Conservation (phyloP, 2,113 vertebrate species). For the Talpa occidentalis region DNA sequence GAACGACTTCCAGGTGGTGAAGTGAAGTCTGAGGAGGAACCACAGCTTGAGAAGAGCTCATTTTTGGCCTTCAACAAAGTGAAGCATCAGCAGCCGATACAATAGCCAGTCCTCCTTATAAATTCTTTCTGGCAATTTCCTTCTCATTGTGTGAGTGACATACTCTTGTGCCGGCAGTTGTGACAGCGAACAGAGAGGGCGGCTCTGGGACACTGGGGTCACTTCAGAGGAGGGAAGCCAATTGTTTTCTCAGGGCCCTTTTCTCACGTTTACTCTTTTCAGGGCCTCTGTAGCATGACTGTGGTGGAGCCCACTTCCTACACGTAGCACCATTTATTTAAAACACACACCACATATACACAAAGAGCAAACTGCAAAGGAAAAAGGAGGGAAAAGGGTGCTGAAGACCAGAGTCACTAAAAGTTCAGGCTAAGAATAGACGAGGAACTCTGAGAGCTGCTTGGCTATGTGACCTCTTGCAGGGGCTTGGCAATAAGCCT, state of each 20-base stretch:
- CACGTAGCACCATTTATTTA: conserved; percentile 81
- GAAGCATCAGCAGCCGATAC: neutral
- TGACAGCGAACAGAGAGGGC: conserved; percentile 18
- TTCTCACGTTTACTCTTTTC: conserved; percentile 71
- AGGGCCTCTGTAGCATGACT: conserved; percentile 57
- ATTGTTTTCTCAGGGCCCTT: conserved; percentile 81
- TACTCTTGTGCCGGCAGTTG: neutral
- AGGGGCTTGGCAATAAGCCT: conserved; percentile 80
- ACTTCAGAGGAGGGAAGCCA: conserved; percentile 71
- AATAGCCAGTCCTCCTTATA: conserved; percentile 29
- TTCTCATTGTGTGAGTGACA: conserved; percentile 26
- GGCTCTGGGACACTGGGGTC: conserved; percentile 41
- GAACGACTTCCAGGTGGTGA: neutral
- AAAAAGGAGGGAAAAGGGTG: neutral
- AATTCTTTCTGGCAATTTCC: conserved; percentile 72
- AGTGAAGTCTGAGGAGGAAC: no score
- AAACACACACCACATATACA: conserved; percentile 77
- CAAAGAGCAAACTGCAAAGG: conserved; percentile 53
- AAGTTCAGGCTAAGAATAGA: conserved; percentile 89
- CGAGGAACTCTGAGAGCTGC: conserved; percentile 80
- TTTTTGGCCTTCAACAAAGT: neutral
- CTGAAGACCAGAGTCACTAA: conserved; percentile 82
- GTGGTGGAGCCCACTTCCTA: conserved; percentile 78
- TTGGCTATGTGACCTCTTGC: conserved; percentile 84
- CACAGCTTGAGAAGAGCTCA: neutral